phyloP scores from a whole-genome alignment of 2,888 invertebrate genomes.

The Antitype chi region DNA sequence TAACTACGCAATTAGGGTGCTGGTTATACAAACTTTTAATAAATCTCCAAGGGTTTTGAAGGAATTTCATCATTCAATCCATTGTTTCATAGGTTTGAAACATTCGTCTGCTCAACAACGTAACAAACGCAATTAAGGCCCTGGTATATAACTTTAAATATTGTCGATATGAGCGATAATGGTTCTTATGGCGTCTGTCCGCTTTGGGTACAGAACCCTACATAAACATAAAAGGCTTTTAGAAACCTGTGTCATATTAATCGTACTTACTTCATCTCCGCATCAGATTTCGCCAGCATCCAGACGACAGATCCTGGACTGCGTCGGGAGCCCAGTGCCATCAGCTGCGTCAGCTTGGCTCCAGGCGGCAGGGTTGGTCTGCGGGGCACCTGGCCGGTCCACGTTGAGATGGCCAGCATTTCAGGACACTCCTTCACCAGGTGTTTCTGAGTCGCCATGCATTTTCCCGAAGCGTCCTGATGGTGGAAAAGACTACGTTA shows the following conservation, averaged over 20 bases:
- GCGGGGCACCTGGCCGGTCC: conserved; percentile 94
- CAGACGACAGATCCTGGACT: conserved; percentile 94
- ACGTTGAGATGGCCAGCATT: conserved; percentile 95
- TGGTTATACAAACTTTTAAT: too few relatives aligned
- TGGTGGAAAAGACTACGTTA: background rate
- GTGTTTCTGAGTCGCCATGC: conserved; percentile 88
- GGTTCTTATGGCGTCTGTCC: too few relatives aligned
- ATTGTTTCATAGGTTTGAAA: too few relatives aligned
- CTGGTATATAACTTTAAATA: too few relatives aligned
- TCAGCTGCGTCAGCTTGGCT: conserved; percentile 93
- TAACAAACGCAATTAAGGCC: too few relatives aligned
- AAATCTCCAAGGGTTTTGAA: too few relatives aligned
- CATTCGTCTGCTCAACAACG: too few relatives aligned
- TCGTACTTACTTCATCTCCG: conserved; percentile 93
- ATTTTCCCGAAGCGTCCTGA: conserved; percentile 89
- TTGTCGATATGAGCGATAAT: too few relatives aligned
- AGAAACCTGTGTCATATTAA: background rate
- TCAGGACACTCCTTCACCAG: conserved; percentile 95
- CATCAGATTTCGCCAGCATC: conserved; percentile 95
- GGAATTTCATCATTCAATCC: too few relatives aligned
- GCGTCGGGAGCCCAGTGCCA: conserved; percentile 93
- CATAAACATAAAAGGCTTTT: background rate
- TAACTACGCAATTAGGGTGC: too few relatives aligned
- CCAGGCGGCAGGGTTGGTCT: conserved; percentile 93
- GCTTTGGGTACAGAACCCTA: too few relatives aligned